Evolutionary conservation across 35 echinoderm and acorn worm species (phyloP), one percentile per base, ranked within the genome.

Genomic region (Antedon bifida): DNA sequence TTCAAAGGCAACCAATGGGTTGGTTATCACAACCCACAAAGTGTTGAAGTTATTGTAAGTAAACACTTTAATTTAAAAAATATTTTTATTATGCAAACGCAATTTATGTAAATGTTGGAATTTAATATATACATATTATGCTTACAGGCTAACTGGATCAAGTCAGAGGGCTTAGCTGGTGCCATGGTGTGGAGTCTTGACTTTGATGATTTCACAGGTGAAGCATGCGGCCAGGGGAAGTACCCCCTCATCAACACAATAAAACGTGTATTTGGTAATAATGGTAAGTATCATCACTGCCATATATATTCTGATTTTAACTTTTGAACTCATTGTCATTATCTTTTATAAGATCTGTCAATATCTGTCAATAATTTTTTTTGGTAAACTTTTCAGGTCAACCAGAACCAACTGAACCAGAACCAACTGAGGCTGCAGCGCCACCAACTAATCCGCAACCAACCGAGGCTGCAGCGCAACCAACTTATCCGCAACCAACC

Each of bases 181-280:
- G 74, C 79, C 16, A 88, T 88, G 86, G 64, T 88, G 7, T 88
- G 86, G 86, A 80, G 73, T 30, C 8, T 88, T 7, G 86, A 83
- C n/a, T 45, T 83, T 7, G 86, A 88, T 82, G 86, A 88, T 31
- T 88, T 75, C 36, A 77, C 46, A 7, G 86, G 86, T 28, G 33
- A 39, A 19, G 56, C 36, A 21, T 81, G 86, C 33, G 79, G 82
- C 29, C 11, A 45, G 29, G 83, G 83, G 36, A 82, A 19, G 30
- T 88, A 64, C 73, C 86, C 86, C 12, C 38, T 88, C 12, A 74
- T 88, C 36, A 83, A 82, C 38, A 26, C 34, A 21, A 42, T 88
- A 38, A 88, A 88, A 29, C 16, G 21, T 23, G 80, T 36, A 33
- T 28, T 88, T 36, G 38, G n/a, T n/a, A n/a, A n/a, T n/a, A n/a